These are phyloP conservation scores for Rana temporaria DNA, from an alignment of 2,113 vertebrate genomes.

Conservation along the genomic window DNA sequence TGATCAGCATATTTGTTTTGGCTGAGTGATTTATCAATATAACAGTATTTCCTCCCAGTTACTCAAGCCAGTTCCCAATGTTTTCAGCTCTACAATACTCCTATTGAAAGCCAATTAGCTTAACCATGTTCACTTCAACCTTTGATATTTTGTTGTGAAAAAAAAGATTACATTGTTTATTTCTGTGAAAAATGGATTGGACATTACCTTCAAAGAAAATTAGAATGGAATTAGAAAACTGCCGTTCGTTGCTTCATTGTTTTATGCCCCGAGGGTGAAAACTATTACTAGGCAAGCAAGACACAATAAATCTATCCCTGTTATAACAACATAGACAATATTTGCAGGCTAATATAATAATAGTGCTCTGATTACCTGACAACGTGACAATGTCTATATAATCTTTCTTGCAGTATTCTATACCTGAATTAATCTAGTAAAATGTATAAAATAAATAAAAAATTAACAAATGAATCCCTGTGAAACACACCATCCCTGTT, in stretches of 20 bases:
- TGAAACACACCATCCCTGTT: background rate
- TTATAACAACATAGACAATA: background rate
- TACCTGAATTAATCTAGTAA: background rate
- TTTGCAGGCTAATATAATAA: background rate
- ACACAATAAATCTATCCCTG: background rate
- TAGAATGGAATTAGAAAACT: conserved; percentile 5
- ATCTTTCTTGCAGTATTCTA: background rate
- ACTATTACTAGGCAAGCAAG: background rate
- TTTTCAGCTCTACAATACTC: background rate
- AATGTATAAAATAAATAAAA: background rate
- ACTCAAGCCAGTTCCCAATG: background rate
- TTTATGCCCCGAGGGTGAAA: background rate
- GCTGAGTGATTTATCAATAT: conserved; percentile 12
- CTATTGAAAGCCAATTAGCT: conserved; percentile 20
- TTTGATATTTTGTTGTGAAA: conserved; percentile 28
- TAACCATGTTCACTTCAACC: conserved; percentile 3
- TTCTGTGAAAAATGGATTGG: conserved; percentile 24
- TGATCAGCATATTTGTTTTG: conserved; percentile 12
- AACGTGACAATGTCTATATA: background rate
- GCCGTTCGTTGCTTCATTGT: background rate
- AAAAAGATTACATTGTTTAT: conserved; percentile 32
- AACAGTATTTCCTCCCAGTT: conserved; percentile 3
- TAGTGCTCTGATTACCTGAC: background rate
- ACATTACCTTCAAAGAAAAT: conserved; percentile 7
- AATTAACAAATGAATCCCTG: background rate